Evolutionary conservation across 2,888 invertebrate genomes (phyloP), one percentile per base, ranked within the genome.

Genomic region (Thysanoteuthis rhombus): DNA sequence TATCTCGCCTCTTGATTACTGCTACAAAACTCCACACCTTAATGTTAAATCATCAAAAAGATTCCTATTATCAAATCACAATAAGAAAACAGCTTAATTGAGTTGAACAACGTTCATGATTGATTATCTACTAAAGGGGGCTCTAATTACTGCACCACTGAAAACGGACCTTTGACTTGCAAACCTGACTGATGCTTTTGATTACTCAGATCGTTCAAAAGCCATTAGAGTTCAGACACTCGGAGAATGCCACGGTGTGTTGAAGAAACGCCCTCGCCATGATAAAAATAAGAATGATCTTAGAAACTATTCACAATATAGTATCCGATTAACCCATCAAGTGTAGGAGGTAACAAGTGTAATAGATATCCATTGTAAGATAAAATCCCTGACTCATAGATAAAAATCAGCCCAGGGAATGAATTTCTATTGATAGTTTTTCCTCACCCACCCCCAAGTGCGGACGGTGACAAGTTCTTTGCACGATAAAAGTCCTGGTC

Each of bases 11-110:
- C 75, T 75, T 75, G 75, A 75, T 75, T 75, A n/a, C n/a, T 75
- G n/a, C 75, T n/a, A 75, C 36, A 12, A 12, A 10, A n/a, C 36
- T 75, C n/a, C 75, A 36, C 75, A 75, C 75, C n/a, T n/a, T 75
- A 75, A 75, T 75, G n/a, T 12, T 75, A 12, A 75, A 36, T 75
- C n/a, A 75, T 36, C n/a, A 75, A 75, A 75, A 36, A n/a, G n/a
- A 75, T 75, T n/a, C n/a, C 75, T 75, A n/a, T 75, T n/a, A 75
- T 75, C 75, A 75, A 75, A n/a, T 36, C n/a, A n/a, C 75, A 75
- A 75, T 75, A 75, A 75, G 75, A n/a, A 75, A 75, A 75, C 75
- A 75, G 75, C n/a, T n/a, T n/a, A 75, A 75, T 75, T 75, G 75
- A 75, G 75, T 75, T 75, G 75, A 75, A 75, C 75, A 75, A 75